phyloP scores from a whole-genome alignment of 37 sponge, comb jelly and placozoan species.

The Corticium candelabrum region DNA sequence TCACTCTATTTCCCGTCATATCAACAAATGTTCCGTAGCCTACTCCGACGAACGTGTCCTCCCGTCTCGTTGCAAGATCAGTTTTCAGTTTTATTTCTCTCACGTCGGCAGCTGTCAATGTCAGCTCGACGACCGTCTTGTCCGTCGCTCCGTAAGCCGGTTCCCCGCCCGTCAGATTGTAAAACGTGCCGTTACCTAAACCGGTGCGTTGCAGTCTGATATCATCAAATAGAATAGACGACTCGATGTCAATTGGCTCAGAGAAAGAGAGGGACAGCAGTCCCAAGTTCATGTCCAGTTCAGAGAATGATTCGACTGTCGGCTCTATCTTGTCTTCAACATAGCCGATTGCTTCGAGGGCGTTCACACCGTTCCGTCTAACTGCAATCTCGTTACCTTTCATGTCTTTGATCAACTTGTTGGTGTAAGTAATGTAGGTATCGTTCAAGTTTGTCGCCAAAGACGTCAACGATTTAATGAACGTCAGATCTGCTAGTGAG shows the following conservation, averaged over 20 bases:
- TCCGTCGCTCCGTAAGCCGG: slow-evolving; percentile 23
- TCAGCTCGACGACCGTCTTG: slow-evolving; percentile 24
- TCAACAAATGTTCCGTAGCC: neutral
- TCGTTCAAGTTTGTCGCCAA: slow-evolving; percentile 40
- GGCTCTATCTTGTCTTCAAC: slow-evolving; percentile 18
- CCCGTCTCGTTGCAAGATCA: slow-evolving; percentile 28
- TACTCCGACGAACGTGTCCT: slow-evolving; percentile 40
- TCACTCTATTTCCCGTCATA: neutral
- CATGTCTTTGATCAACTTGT: slow-evolving; percentile 48
- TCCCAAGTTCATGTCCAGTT: slow-evolving; percentile 26
- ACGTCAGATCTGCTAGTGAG: slow-evolving; percentile 30
- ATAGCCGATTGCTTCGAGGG: neutral
- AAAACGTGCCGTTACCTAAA: neutral
- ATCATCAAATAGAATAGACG: neutral
- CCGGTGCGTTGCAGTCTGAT: neutral
- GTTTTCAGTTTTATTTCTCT: slow-evolving; percentile 61
- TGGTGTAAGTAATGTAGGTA: slow-evolving; percentile 48
- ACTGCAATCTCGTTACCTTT: neutral
- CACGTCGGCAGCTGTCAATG: slow-evolving; percentile 39
- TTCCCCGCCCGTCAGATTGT: slow-evolving; percentile 14
- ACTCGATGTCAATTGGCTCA: neutral
- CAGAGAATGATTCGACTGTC: slow-evolving; percentile 18
- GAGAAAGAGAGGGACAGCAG: neutral
- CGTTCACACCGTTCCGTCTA: neutral
- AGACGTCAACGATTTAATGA: slow-evolving; percentile 27